Evolutionary conservation across 2,888 invertebrate genomes (phyloP), one percentile per base, ranked within the genome.

Genomic region (Hetaerina titia): DNA sequence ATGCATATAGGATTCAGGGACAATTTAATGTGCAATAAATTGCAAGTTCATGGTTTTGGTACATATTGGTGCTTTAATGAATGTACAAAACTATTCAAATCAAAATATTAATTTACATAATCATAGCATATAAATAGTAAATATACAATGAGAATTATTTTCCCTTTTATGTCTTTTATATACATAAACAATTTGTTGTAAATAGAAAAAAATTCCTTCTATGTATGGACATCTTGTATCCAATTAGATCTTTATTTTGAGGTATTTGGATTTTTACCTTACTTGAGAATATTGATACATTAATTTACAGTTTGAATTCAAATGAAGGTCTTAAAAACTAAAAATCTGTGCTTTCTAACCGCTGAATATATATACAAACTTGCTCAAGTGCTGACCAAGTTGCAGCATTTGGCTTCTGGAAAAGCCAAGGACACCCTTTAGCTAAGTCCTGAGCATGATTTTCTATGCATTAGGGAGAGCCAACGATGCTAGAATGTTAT

Each of bases 11-110:
- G 45, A 45, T 45, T 45, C 45, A 4, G 45, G 45, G 45, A 45
- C 45, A 45, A 2, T 45, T 45, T 45, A 45, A 45, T 45, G 45
- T 45, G 45, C 45, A 45, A 94, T 95, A 95, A 95, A 95, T 95
- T n/a, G 89, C 25, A 69, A 74, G 57, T n/a, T 88, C 25, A 58
- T 45, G 31, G 17, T 13, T 56, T 95, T 58, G 17, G 74, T 88
- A 87, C 57, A 57, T 45, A 87, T 94, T 13, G 90, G 90, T 57
- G 95, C 95, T 95, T 95, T 95, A 95, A 95, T 94, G 95, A 95
- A 95, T 96, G 96, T n/a, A 96, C 96, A 95, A 96, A 96, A 88
- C 96, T 96, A 60, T 95, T 81, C 81, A 25, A 31, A 31, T 81
- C 9, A 31, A 69, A 81, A 81, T 81, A 81, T 81, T 81, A 11